Evolutionary conservation across 64 coral and sea anemone species (phyloP), one percentile per base, ranked within the genome.

Genomic region (Actinia equina): DNA sequence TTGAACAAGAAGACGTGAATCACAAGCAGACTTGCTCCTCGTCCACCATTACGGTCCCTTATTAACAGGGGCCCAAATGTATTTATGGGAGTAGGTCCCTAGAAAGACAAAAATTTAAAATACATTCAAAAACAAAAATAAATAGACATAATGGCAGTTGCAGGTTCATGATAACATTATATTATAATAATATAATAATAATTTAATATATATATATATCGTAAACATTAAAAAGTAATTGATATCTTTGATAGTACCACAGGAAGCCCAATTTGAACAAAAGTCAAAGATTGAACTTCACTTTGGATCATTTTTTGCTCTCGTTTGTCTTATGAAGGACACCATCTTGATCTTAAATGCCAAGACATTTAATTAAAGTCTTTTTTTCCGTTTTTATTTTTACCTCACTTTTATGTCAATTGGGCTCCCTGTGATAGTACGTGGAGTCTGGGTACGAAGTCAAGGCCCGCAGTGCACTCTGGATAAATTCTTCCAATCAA

Each of bases 401-500:
- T 12, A 6, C 2, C 13, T 57, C 13, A 57, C 11, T 57, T 57
- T 57, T 57, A 6, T 49, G 6, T 14, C 7, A 57, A 43, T 30
- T 41, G 76, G 76, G 78, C 6, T 17, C 6, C 22, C 78, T 81
- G 78, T 17, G 44, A 37, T 15, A 77, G 7, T 20, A 63, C 14
- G 23, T 4, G 6, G 46, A 49, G 7, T 49, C 46, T 49, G 46
- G 7, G 46, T 49, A 49, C 46, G 7, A 49, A 49, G 4, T 49
- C 46, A 13, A 37, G 77, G 42, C 17, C 55, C 83, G 51, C 83
- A 85, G 20, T 41, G 83, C 53, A 57, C 2, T 4, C 25, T 85
- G 83, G 83, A 56, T 85, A 42, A 85, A 85, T 27, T 58, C 56
- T 6, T 85, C 26, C 23, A 52, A 60, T 3, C 83, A 85, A 85